A percentile compares a stretch with the other conserved stretches of the same genome.
Conservation (phyloP, 2,888 invertebrate species). For the Diadegma fenestrale region DNA sequence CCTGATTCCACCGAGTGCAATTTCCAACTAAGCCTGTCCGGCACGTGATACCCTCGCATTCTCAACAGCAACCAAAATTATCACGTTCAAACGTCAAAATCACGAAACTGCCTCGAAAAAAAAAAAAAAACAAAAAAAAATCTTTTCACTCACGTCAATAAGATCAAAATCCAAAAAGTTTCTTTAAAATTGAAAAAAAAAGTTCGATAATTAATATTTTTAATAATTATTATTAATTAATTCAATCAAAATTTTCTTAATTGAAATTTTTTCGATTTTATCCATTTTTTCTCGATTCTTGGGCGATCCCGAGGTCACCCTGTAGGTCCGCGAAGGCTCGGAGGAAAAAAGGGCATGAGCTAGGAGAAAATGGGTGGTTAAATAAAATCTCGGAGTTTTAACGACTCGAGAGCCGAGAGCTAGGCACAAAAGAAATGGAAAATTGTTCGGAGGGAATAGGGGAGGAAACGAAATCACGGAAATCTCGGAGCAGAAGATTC, state of each 20-base stretch:
- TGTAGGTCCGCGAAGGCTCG: neutral
- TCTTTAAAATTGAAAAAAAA: too few species aligned
- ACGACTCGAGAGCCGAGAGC: conserved; percentile 22
- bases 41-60: conserved; percentile 30
- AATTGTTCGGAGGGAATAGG: neutral
- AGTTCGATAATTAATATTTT: too few species aligned
- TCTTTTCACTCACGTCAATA: too few species aligned
- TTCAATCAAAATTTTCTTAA: neutral
- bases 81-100: neutral
- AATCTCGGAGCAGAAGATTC: conserved; percentile 59
- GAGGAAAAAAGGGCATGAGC: neutral
- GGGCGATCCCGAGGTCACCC: neutral
- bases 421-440: conserved; percentile 4
- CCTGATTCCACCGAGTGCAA: conserved; percentile 59
- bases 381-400: conserved; percentile 57
- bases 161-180: too few species aligned
- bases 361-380: conserved; percentile 42
- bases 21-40: conserved; percentile 65
- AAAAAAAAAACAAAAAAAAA: neutral
- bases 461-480: conserved; percentile 52
- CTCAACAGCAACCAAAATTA: conserved; percentile 13
- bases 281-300: neutral
- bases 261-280: neutral
- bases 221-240: too few species aligned
- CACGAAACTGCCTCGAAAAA: neutral